Evolutionary conservation across 2,888 invertebrate genomes (phyloP), one percentile per base, ranked within the genome.

Genomic region (Hydriomena furcata): DNA sequence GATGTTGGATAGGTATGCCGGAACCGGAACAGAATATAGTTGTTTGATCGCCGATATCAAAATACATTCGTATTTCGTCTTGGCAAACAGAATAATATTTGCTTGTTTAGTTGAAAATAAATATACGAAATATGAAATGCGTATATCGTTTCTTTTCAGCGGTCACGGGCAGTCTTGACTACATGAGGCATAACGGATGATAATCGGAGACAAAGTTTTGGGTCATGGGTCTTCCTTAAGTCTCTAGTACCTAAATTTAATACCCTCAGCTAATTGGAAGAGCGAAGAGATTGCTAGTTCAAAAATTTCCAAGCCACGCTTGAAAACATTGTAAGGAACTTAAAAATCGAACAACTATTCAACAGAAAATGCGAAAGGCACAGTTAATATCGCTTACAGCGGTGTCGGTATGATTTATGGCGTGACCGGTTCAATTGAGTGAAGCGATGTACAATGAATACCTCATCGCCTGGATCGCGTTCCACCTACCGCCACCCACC

Each of bases 331-430:
- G 20, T 20, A 34, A 34, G 17, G 2, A 17, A 11, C 2, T 23
- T 27, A 7, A 41, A 30, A 23, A 41, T 11, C 28, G 11, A 40
- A 25, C 21, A 35, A 56, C 53, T 57, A 21, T 64, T 66, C 60
- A 63, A 70, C 68, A 64, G 65, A 63, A 68, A 65, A 55, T 60
- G 54, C 58, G 52, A 58, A 66, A 59, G 54, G 60, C 63, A 61
- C 65, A 63, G 60, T 58, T 60, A 60, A 59, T 60, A 66, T 54
- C 51, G 41, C 37, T 52, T 62, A 73, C 71, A 75, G 72, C 71
- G 61, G 71, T 59, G 71, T 63, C 60, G 67, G 64, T 64, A 63
- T 79, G 78, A 79, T 79, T 79, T 78, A 79, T 79, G 66, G 61
- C 63, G 58, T 66, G 63, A 65, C 68, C 63, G 55, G 65, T 62